Evolutionary conservation across 1,140 invertebrate genomes (phyloP).

Genomic region (Sycophila sp.): DNA sequence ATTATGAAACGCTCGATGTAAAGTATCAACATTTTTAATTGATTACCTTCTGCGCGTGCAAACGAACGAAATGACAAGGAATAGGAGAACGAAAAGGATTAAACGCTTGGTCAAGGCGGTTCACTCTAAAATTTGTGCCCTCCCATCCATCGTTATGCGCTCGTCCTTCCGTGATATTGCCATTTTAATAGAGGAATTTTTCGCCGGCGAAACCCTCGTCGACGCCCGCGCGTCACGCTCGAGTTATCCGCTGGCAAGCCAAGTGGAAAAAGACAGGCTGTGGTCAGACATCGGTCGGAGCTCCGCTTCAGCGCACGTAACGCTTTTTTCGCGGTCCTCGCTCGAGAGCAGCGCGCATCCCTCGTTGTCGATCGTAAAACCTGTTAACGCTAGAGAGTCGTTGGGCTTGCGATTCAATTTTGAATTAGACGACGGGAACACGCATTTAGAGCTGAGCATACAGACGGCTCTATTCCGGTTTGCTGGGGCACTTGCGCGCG

Average conservation of each 20-base stretch:
- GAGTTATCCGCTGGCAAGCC: slow-evolving; percentile 10
- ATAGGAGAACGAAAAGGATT: too few relatives aligned
- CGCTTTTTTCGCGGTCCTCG: background rate
- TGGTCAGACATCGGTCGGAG: background rate
- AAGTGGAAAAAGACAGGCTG: slow-evolving; percentile 26
- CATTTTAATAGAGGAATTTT: slow-evolving; percentile 32
- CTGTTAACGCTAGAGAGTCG: background rate
- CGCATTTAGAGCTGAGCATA: too few relatives aligned
- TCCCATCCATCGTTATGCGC: background rate
- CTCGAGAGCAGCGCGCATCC: background rate
- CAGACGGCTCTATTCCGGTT: too few relatives aligned
- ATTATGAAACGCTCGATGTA: too few relatives aligned
- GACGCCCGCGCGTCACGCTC: background rate
- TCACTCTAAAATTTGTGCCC: too few relatives aligned
- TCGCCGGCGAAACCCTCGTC: background rate
- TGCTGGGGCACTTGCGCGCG: background rate
- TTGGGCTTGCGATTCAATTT: slow-evolving; percentile 5
- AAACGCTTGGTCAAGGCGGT: too few relatives aligned
- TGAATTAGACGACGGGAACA: background rate
- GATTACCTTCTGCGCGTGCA: background rate
- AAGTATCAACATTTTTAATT: slow-evolving; percentile 28
- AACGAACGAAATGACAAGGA: too few relatives aligned
- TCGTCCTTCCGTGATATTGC: slow-evolving; percentile 5
- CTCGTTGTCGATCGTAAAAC: slow-evolving; percentile 28
- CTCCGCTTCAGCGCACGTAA: background rate